Evolutionary conservation across 2,113 vertebrate species (phyloP).

Genomic region (Saguinus imperator): DNA sequence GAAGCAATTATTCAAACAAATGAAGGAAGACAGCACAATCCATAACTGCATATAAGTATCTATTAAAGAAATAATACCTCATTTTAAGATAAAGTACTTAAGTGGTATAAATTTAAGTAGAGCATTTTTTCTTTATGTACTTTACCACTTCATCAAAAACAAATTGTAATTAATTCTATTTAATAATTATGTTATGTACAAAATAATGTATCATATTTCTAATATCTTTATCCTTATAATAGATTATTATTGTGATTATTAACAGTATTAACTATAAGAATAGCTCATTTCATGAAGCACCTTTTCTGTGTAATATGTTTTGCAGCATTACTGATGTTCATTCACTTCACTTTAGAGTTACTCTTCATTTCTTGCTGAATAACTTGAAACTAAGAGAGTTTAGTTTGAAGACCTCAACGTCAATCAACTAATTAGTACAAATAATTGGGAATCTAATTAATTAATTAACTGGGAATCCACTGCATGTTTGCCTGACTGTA

Average conservation of each 20-base stretch:
- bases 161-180: constrained; percentile 55
- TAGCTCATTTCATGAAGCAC: background rate
- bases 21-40: constrained; percentile 65
- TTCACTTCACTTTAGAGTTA: background rate
- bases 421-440: background rate
- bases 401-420: background rate
- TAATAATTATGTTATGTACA: constrained; percentile 48
- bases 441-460: background rate
- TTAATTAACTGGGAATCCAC: background rate
- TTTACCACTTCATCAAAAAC: constrained; percentile 47
- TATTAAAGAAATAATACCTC: constrained; percentile 56
- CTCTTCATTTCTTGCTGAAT: constrained; percentile 25
- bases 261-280: constrained; percentile 16
- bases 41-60: constrained; percentile 50
- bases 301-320: background rate
- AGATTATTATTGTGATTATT: constrained; percentile 36
- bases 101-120: constrained; percentile 47
- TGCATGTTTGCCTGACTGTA: background rate
- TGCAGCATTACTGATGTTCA: constrained; percentile 6
- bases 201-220: constrained; percentile 48
- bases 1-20: constrained; percentile 79
- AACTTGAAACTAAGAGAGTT: background rate
- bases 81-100: constrained; percentile 57
- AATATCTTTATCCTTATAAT: constrained; percentile 42
- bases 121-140: constrained; percentile 43